Percentiles rank a stretch among this genome's conserved stretches.
Conservation (phyloP, 2,797 vertebrate species). For the Petrocephalus sullivani region DNA sequence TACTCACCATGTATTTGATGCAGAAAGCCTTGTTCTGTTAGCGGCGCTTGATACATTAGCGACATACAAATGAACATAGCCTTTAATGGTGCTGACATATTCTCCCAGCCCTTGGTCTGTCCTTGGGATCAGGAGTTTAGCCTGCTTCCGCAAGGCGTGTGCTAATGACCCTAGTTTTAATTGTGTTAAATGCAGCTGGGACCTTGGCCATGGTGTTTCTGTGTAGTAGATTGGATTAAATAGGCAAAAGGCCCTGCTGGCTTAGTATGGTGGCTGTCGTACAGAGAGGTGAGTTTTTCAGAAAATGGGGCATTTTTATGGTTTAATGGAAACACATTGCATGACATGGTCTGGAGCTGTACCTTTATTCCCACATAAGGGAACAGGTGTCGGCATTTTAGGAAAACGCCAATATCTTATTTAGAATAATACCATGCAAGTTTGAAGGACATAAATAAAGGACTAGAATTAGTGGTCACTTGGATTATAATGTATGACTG, state of each 20-base stretch:
- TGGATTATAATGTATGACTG: neutral
- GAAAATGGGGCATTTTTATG: constrained; percentile 44
- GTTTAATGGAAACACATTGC: constrained; percentile 28
- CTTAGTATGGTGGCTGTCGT: constrained; percentile 33
- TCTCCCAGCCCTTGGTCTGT: constrained; percentile 52
- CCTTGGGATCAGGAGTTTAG: constrained; percentile 52
- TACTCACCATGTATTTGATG: constrained; percentile 59
- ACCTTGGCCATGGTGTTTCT: constrained; percentile 49
- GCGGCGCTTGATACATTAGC: constrained; percentile 53
- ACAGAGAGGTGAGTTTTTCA: constrained; percentile 53
- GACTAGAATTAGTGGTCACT: neutral
- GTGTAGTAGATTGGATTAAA: constrained; percentile 46
- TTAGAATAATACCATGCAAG: neutral
- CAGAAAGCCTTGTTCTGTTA: constrained; percentile 53
- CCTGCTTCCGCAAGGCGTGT: constrained; percentile 45
- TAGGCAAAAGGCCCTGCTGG: constrained; percentile 37
- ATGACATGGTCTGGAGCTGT: constrained; percentile 33
- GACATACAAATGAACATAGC: constrained; percentile 62
- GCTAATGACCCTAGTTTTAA: constrained; percentile 61
- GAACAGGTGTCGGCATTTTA: neutral
- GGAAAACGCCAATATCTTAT: neutral
- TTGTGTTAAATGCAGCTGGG: constrained; percentile 63
- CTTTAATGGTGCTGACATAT: constrained; percentile 47
- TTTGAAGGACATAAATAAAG: neutral
- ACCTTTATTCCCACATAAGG: neutral